A percentile compares a stretch with the other conserved stretches of the same genome.
Evolutionary conservation across 2,888 invertebrate species (phyloP).

Genomic region (Caenorhabditis sp.): DNA sequence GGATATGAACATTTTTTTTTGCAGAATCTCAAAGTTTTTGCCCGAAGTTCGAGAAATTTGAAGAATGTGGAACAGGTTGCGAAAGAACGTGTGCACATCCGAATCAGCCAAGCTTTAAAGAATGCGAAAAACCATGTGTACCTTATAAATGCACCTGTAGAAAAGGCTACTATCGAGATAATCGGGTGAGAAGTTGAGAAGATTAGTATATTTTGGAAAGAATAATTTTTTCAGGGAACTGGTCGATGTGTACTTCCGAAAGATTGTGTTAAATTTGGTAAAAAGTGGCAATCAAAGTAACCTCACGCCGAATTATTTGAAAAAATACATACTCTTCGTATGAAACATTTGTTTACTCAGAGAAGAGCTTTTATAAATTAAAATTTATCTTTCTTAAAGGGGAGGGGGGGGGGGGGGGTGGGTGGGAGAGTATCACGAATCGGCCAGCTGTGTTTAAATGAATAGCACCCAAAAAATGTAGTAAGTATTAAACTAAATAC

Average conservation of each 20-base stretch:
- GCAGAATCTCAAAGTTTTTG: constrained; percentile 6
- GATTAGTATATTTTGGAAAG: too few relatives aligned
- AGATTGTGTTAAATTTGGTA: neutral
- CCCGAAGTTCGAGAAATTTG: constrained; percentile 18
- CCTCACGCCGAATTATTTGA: neutral
- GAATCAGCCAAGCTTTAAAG: constrained; percentile 5
- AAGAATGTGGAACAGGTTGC: constrained; percentile 23
- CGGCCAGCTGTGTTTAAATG: too few relatives aligned
- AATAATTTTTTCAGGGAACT: neutral
- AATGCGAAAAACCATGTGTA: constrained; percentile 18
- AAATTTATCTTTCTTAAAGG: too few relatives aligned
- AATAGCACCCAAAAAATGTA: too few relatives aligned
- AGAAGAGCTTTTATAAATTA: too few relatives aligned
- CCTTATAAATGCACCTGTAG: constrained; percentile 20
- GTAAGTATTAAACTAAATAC: too few relatives aligned
- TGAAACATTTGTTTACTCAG: too few relatives aligned
- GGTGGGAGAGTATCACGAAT: too few relatives aligned
- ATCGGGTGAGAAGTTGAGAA: neutral
- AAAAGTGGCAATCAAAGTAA: neutral
- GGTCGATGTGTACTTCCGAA: neutral
- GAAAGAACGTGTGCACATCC: constrained; percentile 27
- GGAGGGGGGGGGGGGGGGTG: too few relatives aligned
- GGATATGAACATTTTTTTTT: neutral
- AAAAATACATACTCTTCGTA: neutral
- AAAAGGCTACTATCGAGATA: constrained; percentile 16